Evolutionary conservation across 2,797 vertebrate species (phyloP).

Genomic region (Microctenopoma stevenorrisi): DNA sequence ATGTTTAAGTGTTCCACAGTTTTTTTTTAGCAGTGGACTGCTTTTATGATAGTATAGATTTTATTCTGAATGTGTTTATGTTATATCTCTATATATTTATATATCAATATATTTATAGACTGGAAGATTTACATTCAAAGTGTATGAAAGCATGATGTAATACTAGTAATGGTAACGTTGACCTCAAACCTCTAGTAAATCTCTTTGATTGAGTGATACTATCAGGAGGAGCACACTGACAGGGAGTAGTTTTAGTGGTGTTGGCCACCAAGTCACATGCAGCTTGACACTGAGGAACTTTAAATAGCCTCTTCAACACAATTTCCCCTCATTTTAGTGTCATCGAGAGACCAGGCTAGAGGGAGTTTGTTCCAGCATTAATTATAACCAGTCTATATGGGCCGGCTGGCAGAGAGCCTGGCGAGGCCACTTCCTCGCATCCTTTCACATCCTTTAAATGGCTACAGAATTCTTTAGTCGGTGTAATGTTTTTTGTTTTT

Average conservation of each 20-base stretch:
- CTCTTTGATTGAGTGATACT: slow-evolving; percentile 40
- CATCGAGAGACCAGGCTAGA: slow-evolving; percentile 56
- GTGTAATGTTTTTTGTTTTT: slow-evolving; percentile 36
- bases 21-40: too few species aligned
- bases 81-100: too few species aligned
- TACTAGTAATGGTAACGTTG: too few species aligned
- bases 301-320: slow-evolving; percentile 70
- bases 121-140: too few species aligned
- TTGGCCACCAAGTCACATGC: slow-evolving; percentile 45
- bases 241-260: slow-evolving; percentile 22
- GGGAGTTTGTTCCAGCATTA: slow-evolving; percentile 60
- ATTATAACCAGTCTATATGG: slow-evolving; percentile 61
- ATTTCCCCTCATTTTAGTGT: slow-evolving; percentile 64
- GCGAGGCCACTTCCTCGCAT: slow-evolving; percentile 16
- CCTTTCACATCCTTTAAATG: slow-evolving; percentile 23
- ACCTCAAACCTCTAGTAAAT: background rate
- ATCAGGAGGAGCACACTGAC: slow-evolving; percentile 38
- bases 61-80: too few species aligned
- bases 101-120: too few species aligned
- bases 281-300: slow-evolving; percentile 65
- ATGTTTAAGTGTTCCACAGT: too few species aligned
- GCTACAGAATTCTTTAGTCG: slow-evolving; percentile 28
- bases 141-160: too few species aligned
- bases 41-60: too few species aligned
- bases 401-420: slow-evolving; percentile 41